Base-by-base conservation (phyloP, 2,888 invertebrate species). In the Pollenia amentaria region DNA sequence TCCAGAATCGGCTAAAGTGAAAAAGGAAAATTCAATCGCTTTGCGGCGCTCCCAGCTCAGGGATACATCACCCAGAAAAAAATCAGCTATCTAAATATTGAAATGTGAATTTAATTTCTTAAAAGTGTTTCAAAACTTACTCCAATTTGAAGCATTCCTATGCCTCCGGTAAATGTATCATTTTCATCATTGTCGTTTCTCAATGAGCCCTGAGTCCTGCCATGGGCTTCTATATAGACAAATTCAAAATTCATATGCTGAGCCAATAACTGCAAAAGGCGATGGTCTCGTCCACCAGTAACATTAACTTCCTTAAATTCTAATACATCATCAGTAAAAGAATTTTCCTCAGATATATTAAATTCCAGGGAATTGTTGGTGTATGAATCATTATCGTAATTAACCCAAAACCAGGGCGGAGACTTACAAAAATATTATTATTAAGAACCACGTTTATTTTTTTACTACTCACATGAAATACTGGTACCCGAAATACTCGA, bases 361-460 rank as follows among this genome's bases (percentile, higher is more conserved):
- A 21, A 48, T 2, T 83, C 83, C 57, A 51, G 8, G 14, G 83
- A 81, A 16, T 79, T 82, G 44, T 89, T 85, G 44, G 76, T 65
- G 7, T 55, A 79, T 0, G 89, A 46, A 92, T 92, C 94, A 88
- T 96, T 96, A 84, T 94, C 94, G 91, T 95, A 95, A 79, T 93
- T 94, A 0, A 97, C 96, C 91, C 96, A 97, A 92, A 96, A 95
- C 97, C 97, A 97, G 0, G 97, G 97, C 0, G 97, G 97, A 2
- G 95, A 95, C 95, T 95, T 69, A 11, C 1, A 10, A 9, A 9
- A 29, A 65, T 18, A 11, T 4, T 16, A 73, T 51, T 55, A 10
- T 29, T 1, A 55, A 6, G 18, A 16, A 46, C 12, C 1, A 14
- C 6, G 3, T 21, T 46, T 42, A 21, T 3, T 42, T 18, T 51